Conservation (phyloP, 2,888 invertebrate genomes). For the Herminia tarsipennalis region DNA sequence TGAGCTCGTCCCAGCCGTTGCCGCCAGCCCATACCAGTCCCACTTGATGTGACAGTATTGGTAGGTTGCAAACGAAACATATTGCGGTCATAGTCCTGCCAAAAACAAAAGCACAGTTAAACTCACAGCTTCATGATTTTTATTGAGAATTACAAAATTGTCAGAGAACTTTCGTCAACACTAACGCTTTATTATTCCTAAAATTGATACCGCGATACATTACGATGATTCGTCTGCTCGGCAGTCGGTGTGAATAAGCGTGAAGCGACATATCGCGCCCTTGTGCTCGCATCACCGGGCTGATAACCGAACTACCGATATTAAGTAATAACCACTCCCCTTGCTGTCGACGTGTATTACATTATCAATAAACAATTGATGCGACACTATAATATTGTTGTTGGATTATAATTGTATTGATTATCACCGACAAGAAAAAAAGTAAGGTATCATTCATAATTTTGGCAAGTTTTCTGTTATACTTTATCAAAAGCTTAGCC, state of each 20-base stretch:
- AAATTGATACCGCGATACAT: constrained; percentile 72
- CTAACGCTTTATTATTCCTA: constrained; percentile 80
- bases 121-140: neutral
- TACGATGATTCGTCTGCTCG: constrained; percentile 50
- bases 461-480: too few relatives aligned
- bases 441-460: constrained; percentile 6
- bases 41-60: constrained; percentile 97
- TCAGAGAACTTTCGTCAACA: constrained; percentile 23
- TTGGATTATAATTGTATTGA: constrained; percentile 43
- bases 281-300: constrained; percentile 74
- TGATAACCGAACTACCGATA: constrained; percentile 78
- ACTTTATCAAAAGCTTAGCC: constrained; percentile 17
- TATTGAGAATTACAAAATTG: neutral
- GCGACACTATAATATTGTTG: constrained; percentile 48
- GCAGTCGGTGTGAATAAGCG: constrained; percentile 59
- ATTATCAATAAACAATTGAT: constrained; percentile 69
- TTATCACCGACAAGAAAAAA: constrained; percentile 29
- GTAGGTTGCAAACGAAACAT: constrained; percentile 98
- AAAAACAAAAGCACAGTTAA: constrained; percentile 54
- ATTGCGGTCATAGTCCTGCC: constrained; percentile 96
- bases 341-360: constrained; percentile 67
- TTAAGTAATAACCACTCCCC: constrained; percentile 80
- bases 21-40: constrained; percentile 97
- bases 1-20: constrained; percentile 97
- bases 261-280: constrained; percentile 70